A percentile compares a stretch with the other conserved stretches of the same genome.
phyloP scores from a whole-genome alignment of 2,113 vertebrate genomes.

The Verasper variegatus region DNA sequence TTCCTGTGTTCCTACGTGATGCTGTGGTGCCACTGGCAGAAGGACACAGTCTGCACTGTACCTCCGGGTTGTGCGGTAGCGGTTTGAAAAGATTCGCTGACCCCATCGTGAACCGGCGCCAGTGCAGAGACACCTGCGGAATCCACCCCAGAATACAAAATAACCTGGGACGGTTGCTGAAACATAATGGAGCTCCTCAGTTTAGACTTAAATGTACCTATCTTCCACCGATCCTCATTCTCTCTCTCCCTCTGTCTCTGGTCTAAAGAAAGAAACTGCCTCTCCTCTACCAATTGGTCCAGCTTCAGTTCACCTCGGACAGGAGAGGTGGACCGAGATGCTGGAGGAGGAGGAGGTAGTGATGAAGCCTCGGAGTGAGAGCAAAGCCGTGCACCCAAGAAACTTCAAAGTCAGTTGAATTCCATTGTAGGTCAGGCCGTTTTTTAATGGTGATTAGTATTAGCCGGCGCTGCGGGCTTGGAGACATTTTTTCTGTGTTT shows the following conservation, averaged over 20 bases:
- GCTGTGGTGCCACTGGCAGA: constrained; percentile 49
- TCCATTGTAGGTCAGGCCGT: constrained; percentile 47
- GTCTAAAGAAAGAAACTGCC: constrained; percentile 53
- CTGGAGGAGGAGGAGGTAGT: constrained; percentile 20
- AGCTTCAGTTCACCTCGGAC: constrained; percentile 75
- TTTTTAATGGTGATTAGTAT: constrained; percentile 63
- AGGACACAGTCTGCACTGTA: constrained; percentile 44
- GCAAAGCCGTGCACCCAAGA: constrained; percentile 25
- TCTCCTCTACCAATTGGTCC: constrained; percentile 70
- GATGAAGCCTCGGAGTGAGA: constrained; percentile 5
- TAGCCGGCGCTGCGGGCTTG: constrained; percentile 53
- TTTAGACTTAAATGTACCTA: neutral
- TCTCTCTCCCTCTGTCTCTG: constrained; percentile 13
- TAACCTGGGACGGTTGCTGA: constrained; percentile 10
- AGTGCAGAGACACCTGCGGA: constrained; percentile 48
- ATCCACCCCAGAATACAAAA: constrained; percentile 28
- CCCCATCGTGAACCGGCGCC: constrained; percentile 45
- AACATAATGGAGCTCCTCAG: constrained; percentile 35
- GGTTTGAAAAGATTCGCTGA: constrained; percentile 45
- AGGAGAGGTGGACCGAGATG: constrained; percentile 56
- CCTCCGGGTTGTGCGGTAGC: constrained; percentile 22
- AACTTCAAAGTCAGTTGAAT: constrained; percentile 59
- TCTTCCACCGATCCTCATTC: constrained; percentile 31
- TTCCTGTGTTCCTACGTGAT: constrained; percentile 52
- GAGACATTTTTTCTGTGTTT: constrained; percentile 68